Evolutionary conservation across 1,140 invertebrate genomes (phyloP), one percentile per base, ranked within the genome.

Genomic region (Trissolcus basalis): DNA sequence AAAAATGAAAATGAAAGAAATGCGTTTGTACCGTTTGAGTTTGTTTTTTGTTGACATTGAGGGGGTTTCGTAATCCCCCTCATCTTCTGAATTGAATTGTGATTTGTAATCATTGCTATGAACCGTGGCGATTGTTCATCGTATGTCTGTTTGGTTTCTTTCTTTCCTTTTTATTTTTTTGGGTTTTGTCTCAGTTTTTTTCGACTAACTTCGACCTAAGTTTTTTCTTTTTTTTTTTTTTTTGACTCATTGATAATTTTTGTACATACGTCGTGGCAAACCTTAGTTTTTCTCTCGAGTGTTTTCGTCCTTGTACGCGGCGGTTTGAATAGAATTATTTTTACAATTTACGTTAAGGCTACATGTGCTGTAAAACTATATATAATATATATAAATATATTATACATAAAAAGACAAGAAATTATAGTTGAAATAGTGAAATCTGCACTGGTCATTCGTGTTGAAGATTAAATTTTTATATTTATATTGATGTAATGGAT

Each of bases 401-500:
- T 64, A 72, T 72, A 65, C 50, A 61, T 56, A 67, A 27, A 27
- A 27, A 27, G n/a, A n/a, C n/a, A n/a, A 27, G 2, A 27, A 27
- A 27, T 27, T 68, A 75, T 68, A 75, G 71, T 68, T 68, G 64
- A 68, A 69, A 27, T 75, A 75, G 64, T 68, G 64, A 68, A 75
- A 75, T 11, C 58, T 65, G 55, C 63, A 69, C 64, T 75, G 71
- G 64, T 75, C 71, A 75, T 68, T 75, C 64, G 64, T 64, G 64
- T 75, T 75, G 64, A 75, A 63, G 64, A 75, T 63, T 68, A 68
- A 74, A 75, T 75, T 75, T 75, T 68, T 75, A 75, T 75, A 75
- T 75, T 75, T 75, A 75, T 75, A 68, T 58, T 63, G 68, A 50
- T 74, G 12, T 75, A 63, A 58, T 53, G 50, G 10, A 58, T 75